These are phyloP conservation scores for Notolepis coatsorum DNA, from an alignment of 2,797 vertebrate species.

Conservation along the genomic window DNA sequence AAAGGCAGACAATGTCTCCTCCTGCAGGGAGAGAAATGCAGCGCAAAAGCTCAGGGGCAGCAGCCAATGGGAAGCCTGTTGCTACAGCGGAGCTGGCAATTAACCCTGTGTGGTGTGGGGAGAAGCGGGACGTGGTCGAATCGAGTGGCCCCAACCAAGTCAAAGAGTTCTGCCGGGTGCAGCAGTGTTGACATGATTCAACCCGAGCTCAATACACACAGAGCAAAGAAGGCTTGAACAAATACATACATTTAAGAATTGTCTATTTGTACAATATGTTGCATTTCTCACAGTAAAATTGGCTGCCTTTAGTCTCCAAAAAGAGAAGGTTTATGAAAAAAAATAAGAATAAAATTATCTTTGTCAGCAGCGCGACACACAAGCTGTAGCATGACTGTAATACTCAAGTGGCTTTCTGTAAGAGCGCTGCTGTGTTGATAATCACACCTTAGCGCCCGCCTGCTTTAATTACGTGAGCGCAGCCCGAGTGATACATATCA, in stretches of 20 bases:
- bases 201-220: neutral
- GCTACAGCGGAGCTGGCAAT: slow-evolving; percentile 56
- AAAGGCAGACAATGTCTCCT: slow-evolving; percentile 64
- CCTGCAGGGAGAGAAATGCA: slow-evolving; percentile 62
- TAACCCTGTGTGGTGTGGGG: slow-evolving; percentile 51
- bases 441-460: neutral
- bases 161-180: no score
- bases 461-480: neutral
- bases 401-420: neutral
- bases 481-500: neutral
- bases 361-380: neutral
- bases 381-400: neutral
- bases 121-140: slow-evolving; percentile 6
- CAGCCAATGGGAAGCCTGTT: slow-evolving; percentile 69
- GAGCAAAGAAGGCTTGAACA: no score
- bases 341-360: neutral
- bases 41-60: slow-evolving; percentile 46
- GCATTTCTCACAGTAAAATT: no score
- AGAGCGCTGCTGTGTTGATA: neutral
- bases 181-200: no score
- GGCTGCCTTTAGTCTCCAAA: neutral
- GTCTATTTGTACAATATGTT: no score
- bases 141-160: neutral
- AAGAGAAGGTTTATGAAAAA: neutral
- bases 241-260: no score